Percentiles rank a stretch among this genome's conserved stretches.
Conservation (phyloP, 2,888 invertebrate genomes). For the Hyppa rectilinea region DNA sequence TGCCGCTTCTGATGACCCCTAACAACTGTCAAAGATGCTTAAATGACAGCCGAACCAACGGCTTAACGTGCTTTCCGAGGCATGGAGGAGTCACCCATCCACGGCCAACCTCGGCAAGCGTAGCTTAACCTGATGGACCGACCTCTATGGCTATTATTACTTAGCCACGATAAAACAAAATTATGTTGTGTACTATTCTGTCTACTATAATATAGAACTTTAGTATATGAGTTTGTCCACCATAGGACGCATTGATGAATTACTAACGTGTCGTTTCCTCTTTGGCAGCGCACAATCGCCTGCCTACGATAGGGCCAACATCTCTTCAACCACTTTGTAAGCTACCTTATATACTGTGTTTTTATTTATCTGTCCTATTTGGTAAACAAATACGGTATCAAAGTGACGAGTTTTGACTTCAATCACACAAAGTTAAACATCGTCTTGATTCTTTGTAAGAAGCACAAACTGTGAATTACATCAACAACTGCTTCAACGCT, state of each 20-base stretch:
- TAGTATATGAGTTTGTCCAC: neutral
- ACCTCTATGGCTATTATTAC: too few species aligned
- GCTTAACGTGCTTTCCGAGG: too few species aligned
- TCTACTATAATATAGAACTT: neutral
- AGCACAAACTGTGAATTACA: too few species aligned
- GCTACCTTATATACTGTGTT: constrained; percentile 37
- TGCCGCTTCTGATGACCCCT: too few species aligned
- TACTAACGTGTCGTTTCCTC: constrained; percentile 60
- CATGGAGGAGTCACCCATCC: too few species aligned
- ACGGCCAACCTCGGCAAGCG: too few species aligned
- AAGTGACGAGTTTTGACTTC: neutral
- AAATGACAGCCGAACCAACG: too few species aligned
- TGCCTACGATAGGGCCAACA: constrained; percentile 61
- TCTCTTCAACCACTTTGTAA: constrained; percentile 62
- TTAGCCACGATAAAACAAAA: too few species aligned
- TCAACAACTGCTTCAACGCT: neutral
- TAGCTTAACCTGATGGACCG: too few species aligned
- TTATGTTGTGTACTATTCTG: constrained; percentile 5
- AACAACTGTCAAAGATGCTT: too few species aligned
- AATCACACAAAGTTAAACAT: neutral
- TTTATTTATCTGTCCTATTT: constrained; percentile 1
- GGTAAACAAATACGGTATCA: neutral
- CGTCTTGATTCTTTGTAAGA: neutral
- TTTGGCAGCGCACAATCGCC: constrained; percentile 62
- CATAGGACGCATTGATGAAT: constrained; percentile 14